Base-by-base conservation (phyloP, 2,888 invertebrate species). In the Quadroppia sp. region DNA sequence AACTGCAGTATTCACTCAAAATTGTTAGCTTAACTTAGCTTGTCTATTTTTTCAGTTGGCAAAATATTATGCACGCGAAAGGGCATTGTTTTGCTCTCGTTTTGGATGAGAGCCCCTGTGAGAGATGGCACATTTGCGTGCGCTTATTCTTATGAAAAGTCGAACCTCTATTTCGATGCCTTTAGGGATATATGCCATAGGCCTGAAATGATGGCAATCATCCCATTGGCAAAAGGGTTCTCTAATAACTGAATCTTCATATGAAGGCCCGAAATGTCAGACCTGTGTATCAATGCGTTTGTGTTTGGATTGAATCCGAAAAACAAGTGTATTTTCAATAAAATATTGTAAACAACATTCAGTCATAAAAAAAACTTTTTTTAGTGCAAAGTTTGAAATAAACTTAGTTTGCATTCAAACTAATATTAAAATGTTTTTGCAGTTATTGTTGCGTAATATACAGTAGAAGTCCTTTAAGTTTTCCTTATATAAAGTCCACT, bases 31-130 rank as follows among this genome's bases (percentile, higher is more conserved):
- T n/a, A n/a, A 7, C 25, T 61, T 25, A 30, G 61, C 30, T 61
- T 61, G 28, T 61, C 61, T 56, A 56, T 56, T 56, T 56, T 56
- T 56, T 56, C 28, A 23, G 56, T 56, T 56, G 56, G 56, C 25
- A 25, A 28, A 23, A 56, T 56, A 56, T 56, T 56, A 61, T 61
- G 61, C 61, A 61, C 61, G 61, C 61, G 61, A 61, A 61, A 61
- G 61, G 61, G 61, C 61, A 61, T 61, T 61, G 61, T 61, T 61
- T 61, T 61, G 61, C 61, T 61, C 61, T 61, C 25, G 61, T 61
- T 61, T 61, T 61, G 61, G 61, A 61, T 61, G 61, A 61, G 61
- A 61, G 61, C 61, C 30, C 61, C 28, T 61, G 61, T 61, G 61
- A 61, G 17, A 61, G 61, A 61, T 61, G 61, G 61, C 61, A 61